Evolutionary conservation across 2,888 invertebrate genomes (phyloP).

Genomic region (Acanthosoma haemorrhoidale): DNA sequence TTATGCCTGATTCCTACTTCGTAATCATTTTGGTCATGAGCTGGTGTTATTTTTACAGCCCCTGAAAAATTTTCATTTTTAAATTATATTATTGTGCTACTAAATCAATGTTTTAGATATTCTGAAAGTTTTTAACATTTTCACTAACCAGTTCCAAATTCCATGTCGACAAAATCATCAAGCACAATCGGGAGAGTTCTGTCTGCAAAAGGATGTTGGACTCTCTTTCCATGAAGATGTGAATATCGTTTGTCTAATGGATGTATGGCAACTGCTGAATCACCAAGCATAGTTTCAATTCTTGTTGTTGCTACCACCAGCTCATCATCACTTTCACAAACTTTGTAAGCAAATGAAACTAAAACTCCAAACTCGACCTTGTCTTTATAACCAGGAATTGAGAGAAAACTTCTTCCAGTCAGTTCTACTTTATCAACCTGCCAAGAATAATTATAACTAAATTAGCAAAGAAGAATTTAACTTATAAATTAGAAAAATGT

Average conservation of each 20-base stretch:
- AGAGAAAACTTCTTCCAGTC: constrained; percentile 72
- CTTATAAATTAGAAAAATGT: background rate
- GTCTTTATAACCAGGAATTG: constrained; percentile 86
- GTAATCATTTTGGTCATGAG: constrained; percentile 95
- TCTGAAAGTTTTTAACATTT: background rate
- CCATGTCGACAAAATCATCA: constrained; percentile 90
- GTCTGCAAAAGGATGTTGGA: constrained; percentile 82
- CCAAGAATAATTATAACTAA: background rate
- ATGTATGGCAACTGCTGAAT: constrained; percentile 96
- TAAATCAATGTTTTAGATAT: background rate
- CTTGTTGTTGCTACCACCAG: constrained; percentile 94
- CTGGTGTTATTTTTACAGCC: constrained; percentile 97
- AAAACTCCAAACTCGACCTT: constrained; percentile 92
- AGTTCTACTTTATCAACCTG: constrained; percentile 87
- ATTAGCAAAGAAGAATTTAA: background rate
- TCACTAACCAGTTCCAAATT: constrained; percentile 82
- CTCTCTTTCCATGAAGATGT: constrained; percentile 71
- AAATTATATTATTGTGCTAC: background rate
- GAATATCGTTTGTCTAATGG: constrained; percentile 80
- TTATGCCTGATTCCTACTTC: constrained; percentile 87
- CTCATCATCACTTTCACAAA: constrained; percentile 59
- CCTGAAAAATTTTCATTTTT: constrained; percentile 51
- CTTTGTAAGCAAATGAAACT: constrained; percentile 84
- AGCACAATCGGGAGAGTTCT: constrained; percentile 80
- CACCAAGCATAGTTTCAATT: constrained; percentile 96